These are phyloP conservation scores for Sternarchorhynchus goeldii DNA, from an alignment of 2,797 vertebrate genomes.

Conservation along the genomic window DNA sequence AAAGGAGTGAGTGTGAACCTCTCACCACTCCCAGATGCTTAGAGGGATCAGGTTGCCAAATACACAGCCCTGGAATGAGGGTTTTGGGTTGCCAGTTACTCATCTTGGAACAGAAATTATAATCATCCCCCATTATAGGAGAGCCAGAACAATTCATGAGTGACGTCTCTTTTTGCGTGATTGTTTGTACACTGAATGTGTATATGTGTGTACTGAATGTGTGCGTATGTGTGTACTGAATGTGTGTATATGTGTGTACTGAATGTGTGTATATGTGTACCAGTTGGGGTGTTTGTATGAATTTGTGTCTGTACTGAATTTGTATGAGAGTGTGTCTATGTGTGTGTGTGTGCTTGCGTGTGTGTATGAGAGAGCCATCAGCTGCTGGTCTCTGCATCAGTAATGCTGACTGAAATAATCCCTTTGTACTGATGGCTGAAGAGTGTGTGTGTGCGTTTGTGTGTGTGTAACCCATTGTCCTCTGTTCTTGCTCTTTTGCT, in stretches of 20 bases:
- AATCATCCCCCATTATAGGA: too few species aligned
- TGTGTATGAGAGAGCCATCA: not conserved
- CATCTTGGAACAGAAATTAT: too few species aligned
- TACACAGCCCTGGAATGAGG: not conserved
- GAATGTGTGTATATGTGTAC: too few species aligned
- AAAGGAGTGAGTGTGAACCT: not conserved
- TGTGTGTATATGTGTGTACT: too few species aligned
- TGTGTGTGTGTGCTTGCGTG: not conserved
- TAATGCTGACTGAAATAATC: conserved; percentile 31
- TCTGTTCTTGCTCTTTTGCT: conserved; percentile 16
- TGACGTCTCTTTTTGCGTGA: too few species aligned
- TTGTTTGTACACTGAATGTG: not conserved
- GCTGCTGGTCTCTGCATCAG: not conserved
- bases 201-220: not conserved
- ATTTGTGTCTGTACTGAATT: too few species aligned
- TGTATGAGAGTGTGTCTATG: too few species aligned
- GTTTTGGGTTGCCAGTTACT: conserved; percentile 7
- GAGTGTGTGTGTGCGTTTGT: not conserved
- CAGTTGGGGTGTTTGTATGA: too few species aligned
- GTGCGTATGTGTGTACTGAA: too few species aligned
- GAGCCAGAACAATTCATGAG: too few species aligned
- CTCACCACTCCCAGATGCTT: not conserved
- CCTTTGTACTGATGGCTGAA: conserved; percentile 23
- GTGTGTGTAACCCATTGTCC: conserved; percentile 24
- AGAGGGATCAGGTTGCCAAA: conserved; percentile 1